Conservation (phyloP, 2,888 invertebrate species). For the Laspeyria flexula region DNA sequence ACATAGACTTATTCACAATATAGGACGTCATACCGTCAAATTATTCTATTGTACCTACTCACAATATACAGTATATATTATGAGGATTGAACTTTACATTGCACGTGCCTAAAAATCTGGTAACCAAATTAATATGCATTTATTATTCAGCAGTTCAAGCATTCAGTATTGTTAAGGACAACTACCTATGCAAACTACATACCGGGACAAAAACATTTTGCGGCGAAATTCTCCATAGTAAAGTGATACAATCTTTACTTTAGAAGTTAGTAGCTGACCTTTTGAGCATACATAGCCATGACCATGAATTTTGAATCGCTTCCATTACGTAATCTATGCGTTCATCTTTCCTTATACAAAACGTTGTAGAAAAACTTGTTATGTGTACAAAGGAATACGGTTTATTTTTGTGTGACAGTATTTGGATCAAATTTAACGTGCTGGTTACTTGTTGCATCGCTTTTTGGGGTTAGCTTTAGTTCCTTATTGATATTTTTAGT, state of each 20-base stretch:
- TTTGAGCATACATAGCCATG: slow-evolving; percentile 69
- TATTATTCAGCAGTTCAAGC: too few species aligned
- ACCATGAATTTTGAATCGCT: slow-evolving; percentile 78
- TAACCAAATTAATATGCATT: too few species aligned
- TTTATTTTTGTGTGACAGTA: slow-evolving; percentile 16
- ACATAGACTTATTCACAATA: too few species aligned
- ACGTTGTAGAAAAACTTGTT: slow-evolving; percentile 20
- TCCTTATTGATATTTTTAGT: slow-evolving; percentile 57
- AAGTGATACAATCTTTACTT: slow-evolving; percentile 53
- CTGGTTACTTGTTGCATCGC: slow-evolving; percentile 60
- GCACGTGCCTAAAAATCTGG: too few species aligned
- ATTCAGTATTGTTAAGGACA: too few species aligned
- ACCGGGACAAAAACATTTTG: neutral
- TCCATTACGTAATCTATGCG: slow-evolving; percentile 75
- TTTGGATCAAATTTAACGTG: slow-evolving; percentile 47
- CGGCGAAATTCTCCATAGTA: slow-evolving; percentile 1
- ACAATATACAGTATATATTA: too few species aligned
- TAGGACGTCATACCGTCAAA: too few species aligned
- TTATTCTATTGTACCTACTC: too few species aligned
- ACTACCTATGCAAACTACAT: too few species aligned
- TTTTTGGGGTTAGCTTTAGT: slow-evolving; percentile 56
- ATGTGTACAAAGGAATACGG: slow-evolving; percentile 6
- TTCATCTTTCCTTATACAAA: slow-evolving; percentile 64
- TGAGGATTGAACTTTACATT: too few species aligned
- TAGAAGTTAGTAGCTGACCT: slow-evolving; percentile 69